Conservation (phyloP, 2,888 invertebrate species). For the Dryomyza anilis region DNA sequence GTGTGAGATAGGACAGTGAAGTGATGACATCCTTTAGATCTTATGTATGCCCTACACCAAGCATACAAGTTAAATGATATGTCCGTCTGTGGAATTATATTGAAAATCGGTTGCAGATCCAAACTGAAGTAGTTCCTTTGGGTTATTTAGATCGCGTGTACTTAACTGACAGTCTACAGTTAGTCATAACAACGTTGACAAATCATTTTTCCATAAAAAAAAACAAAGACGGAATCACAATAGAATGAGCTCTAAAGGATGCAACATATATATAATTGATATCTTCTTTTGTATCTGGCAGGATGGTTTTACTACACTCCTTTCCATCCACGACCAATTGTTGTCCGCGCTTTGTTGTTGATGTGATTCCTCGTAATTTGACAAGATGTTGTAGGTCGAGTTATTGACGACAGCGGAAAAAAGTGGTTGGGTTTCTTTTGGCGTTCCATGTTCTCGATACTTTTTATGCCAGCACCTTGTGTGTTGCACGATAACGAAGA, state of each 20-base stretch:
- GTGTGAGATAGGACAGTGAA: too few relatives aligned
- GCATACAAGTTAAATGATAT: too few relatives aligned
- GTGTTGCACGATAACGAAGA: constrained; percentile 22
- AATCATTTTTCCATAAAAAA: not conserved
- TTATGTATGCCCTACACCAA: too few relatives aligned
- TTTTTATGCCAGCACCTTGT: constrained; percentile 1
- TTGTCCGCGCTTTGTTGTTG: too few relatives aligned
- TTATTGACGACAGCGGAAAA: not conserved
- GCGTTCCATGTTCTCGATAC: not conserved
- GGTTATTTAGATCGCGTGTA: not conserved
- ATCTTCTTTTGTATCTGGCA: constrained; percentile 18
- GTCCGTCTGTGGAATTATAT: too few relatives aligned
- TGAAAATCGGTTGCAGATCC: too few relatives aligned
- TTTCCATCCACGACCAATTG: too few relatives aligned
- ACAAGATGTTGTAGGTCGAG: constrained; percentile 26
- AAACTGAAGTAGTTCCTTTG: not conserved
- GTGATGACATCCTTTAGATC: too few relatives aligned
- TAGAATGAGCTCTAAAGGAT: not conserved
- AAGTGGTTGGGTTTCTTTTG: constrained; percentile 15
- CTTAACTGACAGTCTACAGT: constrained; percentile 18
- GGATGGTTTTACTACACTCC: not conserved
- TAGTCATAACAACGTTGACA: constrained; percentile 22
- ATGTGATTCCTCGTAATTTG: constrained; percentile 18
- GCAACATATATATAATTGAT: constrained; percentile 22
- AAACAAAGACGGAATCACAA: not conserved